These are phyloP conservation scores for Chrysolina haemoptera DNA, from an alignment of 2,888 invertebrate genomes.

Conservation along the genomic window DNA sequence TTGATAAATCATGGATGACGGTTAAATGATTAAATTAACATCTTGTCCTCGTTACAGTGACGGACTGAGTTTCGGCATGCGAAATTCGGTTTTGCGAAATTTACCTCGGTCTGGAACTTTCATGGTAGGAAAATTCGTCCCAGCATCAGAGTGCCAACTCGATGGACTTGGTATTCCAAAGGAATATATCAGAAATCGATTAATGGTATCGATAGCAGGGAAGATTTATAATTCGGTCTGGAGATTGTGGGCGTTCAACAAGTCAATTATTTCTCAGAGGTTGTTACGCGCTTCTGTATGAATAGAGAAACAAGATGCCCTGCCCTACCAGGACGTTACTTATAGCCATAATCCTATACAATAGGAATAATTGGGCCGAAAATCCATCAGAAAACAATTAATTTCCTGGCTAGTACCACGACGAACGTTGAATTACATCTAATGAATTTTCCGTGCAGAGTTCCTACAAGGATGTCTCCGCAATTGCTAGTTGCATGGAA, in stretches of 20 bases:
- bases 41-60: neutral
- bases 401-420: too few relatives aligned
- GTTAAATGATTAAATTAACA: slow-evolving; percentile 12
- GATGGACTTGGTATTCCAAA: neutral
- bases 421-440: too few relatives aligned
- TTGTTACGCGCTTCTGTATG: neutral
- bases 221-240: neutral
- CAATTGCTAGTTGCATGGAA: too few relatives aligned
- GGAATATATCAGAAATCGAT: neutral
- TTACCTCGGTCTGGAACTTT: slow-evolving; percentile 1
- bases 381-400: too few relatives aligned
- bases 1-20: slow-evolving; percentile 9
- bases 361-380: too few relatives aligned
- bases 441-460: too few relatives aligned
- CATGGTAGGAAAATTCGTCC: neutral
- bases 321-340: too few relatives aligned
- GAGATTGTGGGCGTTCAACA: neutral
- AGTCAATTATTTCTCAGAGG: neutral
- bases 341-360: too few relatives aligned
- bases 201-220: neutral
- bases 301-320: neutral
- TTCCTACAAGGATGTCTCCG: too few relatives aligned
- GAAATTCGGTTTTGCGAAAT: slow-evolving; percentile 3
- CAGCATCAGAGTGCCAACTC: neutral
- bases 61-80: slow-evolving; percentile 8